Evolutionary conservation across 2,797 vertebrate genomes (phyloP).

Genomic region (Chelonia mydas): DNA sequence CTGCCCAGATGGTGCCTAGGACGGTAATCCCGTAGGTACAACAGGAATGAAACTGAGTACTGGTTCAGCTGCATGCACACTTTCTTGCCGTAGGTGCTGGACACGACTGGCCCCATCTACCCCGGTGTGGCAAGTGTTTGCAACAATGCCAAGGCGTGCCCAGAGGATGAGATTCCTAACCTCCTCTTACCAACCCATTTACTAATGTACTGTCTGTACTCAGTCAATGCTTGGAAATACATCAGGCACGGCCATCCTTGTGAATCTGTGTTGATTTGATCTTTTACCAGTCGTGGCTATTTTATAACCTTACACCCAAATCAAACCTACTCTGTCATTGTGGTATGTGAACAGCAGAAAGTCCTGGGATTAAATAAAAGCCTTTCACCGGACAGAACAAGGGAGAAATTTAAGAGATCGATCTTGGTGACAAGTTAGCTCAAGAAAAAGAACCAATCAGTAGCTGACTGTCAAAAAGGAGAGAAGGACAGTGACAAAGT

Average conservation of each 20-base stretch:
- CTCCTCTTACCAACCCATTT: not conserved
- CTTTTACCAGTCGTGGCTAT: not conserved
- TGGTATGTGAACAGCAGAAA: not conserved
- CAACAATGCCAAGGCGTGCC: not conserved
- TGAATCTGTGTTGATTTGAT: not conserved
- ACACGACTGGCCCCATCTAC: not conserved
- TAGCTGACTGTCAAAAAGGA: not conserved
- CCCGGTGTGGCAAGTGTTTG: not conserved
- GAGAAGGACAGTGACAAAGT: not conserved
- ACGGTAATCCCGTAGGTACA: slow-evolving; percentile 45
- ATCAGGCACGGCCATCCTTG: not conserved
- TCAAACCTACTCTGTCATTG: not conserved
- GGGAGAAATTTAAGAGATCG: not conserved
- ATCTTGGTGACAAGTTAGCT: not conserved
- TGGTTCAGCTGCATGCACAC: not conserved
- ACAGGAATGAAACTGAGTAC: not conserved
- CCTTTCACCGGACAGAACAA: not conserved
- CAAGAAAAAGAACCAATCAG: slow-evolving; percentile 21
- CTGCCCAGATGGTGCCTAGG: slow-evolving; percentile 28
- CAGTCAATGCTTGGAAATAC: not conserved
- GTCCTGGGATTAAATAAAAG: not conserved
- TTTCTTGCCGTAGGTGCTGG: not conserved
- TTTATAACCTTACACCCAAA: not conserved
- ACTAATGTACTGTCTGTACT: not conserved
- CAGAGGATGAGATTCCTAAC: not conserved